A percentile compares a stretch with the other conserved stretches of the same genome.
Evolutionary conservation across 2,797 vertebrate genomes (phyloP).

Genomic region (Lepilemur ruficaudatus): DNA sequence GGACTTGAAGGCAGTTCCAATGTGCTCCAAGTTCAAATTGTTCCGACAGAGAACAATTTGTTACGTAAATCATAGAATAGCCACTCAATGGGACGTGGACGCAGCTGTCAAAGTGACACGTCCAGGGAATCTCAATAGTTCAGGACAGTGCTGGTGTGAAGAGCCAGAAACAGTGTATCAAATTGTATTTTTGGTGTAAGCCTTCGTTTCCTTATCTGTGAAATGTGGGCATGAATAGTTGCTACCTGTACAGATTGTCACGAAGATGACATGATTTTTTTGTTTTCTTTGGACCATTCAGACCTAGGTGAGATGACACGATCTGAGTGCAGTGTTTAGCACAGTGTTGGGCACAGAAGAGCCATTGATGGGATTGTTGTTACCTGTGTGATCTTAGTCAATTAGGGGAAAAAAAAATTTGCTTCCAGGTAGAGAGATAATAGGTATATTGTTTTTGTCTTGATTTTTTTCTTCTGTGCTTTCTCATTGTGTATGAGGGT

Average conservation of each 20-base stretch:
- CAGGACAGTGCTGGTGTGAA: rapidly evolving
- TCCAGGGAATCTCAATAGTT: not conserved
- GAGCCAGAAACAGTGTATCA: not conserved
- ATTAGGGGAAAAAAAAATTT: not conserved
- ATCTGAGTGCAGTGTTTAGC: rapidly evolving
- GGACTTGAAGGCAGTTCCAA: not conserved
- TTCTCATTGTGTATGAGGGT: not conserved
- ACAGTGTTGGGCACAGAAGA: not conserved
- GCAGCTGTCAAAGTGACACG: not conserved
- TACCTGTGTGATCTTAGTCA: not conserved
- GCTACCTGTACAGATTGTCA: not conserved
- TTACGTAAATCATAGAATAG: rapidly evolving
- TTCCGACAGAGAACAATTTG: not conserved
- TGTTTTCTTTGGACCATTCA: too few relatives aligned
- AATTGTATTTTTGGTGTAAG: not conserved
- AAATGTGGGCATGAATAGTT: not conserved
- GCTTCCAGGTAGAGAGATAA: not conserved
- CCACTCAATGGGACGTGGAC: rapidly evolving
- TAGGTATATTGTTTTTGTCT: not conserved
- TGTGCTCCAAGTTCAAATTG: not conserved
- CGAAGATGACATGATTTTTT: not conserved
- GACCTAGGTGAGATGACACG: not conserved
- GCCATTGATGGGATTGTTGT: not conserved
- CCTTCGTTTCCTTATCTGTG: not conserved
- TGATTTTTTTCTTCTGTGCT: not conserved